Evolutionary conservation across 2,797 vertebrate species (phyloP).

Genomic region (Meriones psammophilus): DNA sequence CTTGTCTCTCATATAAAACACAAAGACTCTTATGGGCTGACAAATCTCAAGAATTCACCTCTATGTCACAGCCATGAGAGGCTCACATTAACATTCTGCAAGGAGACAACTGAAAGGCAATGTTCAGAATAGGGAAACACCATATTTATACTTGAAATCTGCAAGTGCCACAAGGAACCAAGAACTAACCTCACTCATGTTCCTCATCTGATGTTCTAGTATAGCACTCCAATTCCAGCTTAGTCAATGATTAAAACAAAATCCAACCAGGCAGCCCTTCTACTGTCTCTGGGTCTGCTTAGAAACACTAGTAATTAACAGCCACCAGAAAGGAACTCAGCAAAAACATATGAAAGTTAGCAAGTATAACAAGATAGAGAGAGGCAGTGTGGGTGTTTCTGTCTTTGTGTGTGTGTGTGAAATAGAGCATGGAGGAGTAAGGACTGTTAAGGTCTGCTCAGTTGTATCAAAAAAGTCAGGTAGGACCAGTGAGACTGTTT

Average conservation of each 20-base stretch:
- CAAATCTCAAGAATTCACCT: not conserved
- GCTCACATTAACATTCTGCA: not conserved
- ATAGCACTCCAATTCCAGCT: not conserved
- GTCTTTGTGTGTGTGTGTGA: too few species aligned
- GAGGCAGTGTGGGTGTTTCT: not conserved
- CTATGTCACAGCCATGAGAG: not conserved
- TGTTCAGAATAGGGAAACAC: constrained; percentile 30
- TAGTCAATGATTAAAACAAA: constrained; percentile 17
- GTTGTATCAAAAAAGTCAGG: not conserved
- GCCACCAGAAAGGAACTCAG: not conserved
- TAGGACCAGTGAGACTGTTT: not conserved
- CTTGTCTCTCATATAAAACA: constrained; percentile 34
- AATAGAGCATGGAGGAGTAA: not conserved
- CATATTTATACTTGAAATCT: constrained; percentile 32
- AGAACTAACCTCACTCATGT: not conserved
- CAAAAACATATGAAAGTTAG: constrained; percentile 12
- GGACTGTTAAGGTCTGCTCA: not conserved
- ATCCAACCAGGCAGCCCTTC: not conserved
- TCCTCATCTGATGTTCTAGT: not conserved
- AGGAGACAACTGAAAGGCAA: not conserved
- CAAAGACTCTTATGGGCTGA: not conserved
- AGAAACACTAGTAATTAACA: not conserved
- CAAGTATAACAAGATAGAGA: not conserved
- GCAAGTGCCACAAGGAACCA: not conserved
- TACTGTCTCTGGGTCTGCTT: not conserved